Base-by-base conservation (phyloP, 2,113 vertebrate genomes). In the Nerophis lumbriciformis region DNA sequence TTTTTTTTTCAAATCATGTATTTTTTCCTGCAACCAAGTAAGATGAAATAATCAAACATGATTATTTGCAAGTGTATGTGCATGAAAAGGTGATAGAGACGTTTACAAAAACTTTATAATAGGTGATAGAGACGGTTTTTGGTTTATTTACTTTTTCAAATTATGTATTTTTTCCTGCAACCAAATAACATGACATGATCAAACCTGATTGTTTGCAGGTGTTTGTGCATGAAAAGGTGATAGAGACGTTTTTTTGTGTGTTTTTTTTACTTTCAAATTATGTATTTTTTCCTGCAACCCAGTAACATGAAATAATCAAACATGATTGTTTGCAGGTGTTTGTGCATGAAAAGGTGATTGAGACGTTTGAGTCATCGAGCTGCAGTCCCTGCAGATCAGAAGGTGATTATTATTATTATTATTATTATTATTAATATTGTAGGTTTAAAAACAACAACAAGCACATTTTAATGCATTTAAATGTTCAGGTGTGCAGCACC, bases 271-370 rank as follows among this genome's bases (percentile, higher is more conserved):
- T 2, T 3, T 3, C 28, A 28, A 28, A 28, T 2, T 28, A 28
- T 28, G 28, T 28, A 28, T 28, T 28, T 28, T 28, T 28, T 28
- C 28, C 28, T 28, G 28, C 28, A 28, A 28, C 28, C 28, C 1
- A 28, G 3, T 28, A 4, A 28, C 28, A 28, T 28, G 28, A 28
- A 28, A 28, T 28, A 28, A 28, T 3, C 2, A 28, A 28, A 28
- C 28, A 3, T 3, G 28, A 28, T 28, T 28, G 2, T 28, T 28
- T 28, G 28, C 28, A 28, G 95, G 93, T 94, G 83, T 94, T 90
- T 80, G 70, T 86, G 16, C 80, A 86, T 65, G 93, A 94, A 75
- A 88, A 90, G 83, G 75, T 90, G 67, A 90, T 85, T 60, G 60
- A 79, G 59, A 65, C 82, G 3, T 19, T 21, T 3, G 55, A 57